phyloP scores from a whole-genome alignment of 2,113 vertebrate species.

The Nothocercus julius region DNA sequence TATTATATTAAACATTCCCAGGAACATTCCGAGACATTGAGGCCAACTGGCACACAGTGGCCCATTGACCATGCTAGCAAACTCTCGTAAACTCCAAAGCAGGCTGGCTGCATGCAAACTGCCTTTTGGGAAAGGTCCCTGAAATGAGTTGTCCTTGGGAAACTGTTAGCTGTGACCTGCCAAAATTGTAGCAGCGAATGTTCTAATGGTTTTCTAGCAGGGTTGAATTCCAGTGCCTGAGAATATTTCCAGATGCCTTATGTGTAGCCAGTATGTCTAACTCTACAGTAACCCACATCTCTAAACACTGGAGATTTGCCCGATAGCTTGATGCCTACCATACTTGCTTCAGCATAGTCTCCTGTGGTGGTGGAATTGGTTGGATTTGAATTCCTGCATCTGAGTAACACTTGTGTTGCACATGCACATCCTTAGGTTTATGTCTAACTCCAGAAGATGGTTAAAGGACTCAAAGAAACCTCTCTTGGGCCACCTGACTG shows the following conservation, averaged over 20 bases:
- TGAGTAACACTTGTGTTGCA: background rate
- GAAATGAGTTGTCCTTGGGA: constrained; percentile 35
- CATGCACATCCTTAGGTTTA: background rate
- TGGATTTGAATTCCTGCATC: background rate
- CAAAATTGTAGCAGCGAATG: constrained; percentile 26
- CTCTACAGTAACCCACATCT: background rate
- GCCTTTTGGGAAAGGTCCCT: background rate
- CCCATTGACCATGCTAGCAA: constrained; percentile 27
- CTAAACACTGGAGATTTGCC: background rate
- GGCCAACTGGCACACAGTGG: constrained; percentile 31
- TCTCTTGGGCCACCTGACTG: background rate
- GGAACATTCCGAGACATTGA: constrained; percentile 51
- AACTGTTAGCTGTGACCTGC: constrained; percentile 5
- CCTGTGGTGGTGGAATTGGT: background rate
- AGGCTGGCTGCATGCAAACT: background rate
- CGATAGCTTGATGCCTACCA: background rate
- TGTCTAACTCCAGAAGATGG: background rate
- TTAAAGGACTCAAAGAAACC: background rate
- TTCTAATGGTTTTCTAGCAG: constrained; percentile 28
- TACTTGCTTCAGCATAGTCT: background rate
- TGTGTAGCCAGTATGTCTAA: background rate
- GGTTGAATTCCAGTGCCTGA: background rate
- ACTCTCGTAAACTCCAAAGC: constrained; percentile 2
- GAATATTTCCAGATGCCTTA: constrained; percentile 37
- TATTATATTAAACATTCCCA: constrained; percentile 27